Base-by-base conservation (phyloP, 1,140 invertebrate genomes). In the Battus philenor region DNA sequence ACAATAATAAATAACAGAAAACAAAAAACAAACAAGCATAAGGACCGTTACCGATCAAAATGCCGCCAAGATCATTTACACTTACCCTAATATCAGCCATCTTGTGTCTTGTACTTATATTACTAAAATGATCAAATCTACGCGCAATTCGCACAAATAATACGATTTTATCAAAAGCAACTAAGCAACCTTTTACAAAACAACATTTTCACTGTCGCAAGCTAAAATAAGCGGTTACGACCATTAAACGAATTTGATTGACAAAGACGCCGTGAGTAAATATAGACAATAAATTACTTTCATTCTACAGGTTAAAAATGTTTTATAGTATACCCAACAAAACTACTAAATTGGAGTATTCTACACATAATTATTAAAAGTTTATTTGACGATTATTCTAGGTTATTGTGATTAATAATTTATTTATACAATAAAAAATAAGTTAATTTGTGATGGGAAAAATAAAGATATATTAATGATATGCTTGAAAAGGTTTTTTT, bases 31-130 rank as follows among this genome's bases (percentile, higher is more conserved):
- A 65, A 60, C 54, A 71, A 60, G 30, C 30, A 52, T 24, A 60
- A 59, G 63, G 74, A 75, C 76, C 80, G 80, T 82, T 84, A 78
- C 13, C 46, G 50, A 64, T 68, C 67, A 84, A 82, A 84, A 79
- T 84, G 78, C 80, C 80, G 80, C 80, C 74, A 84, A 80, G 58
- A 54, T 46, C 41, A 47, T 27, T 27, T 6, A 1, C 24, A 30
- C 68, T 75, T 65, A 84, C 80, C 78, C 81, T 82, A 71, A 84
- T 82, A 84, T 84, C 78, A 80, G 80, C 80, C 77, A 84, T 84
- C 69, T 84, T 84, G 73, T 44, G 39, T 46, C 61, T 62, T 31
- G 59, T 74, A 47, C 56, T 65, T 49, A 57, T 59, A 62, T 71
- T 64, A 52, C 70, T 69, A 50, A 26, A 43, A 68, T 69, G 72